Conservation (phyloP, 2,888 invertebrate genomes). For the Clitarchus hookeri region DNA sequence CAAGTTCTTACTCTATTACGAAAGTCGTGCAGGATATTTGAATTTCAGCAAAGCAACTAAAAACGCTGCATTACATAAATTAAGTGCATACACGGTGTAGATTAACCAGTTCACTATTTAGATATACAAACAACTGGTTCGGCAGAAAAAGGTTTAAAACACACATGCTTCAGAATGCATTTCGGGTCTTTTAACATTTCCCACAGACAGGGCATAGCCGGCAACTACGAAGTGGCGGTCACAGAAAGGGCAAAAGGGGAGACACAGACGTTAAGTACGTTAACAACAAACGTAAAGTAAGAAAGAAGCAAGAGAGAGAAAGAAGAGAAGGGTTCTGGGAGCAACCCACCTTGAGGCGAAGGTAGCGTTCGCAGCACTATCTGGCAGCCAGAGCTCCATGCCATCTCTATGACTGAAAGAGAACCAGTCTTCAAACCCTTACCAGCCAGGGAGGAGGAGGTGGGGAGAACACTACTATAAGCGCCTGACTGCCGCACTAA, state of each 20-base stretch:
- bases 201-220: not conserved
- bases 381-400: slow-evolving; percentile 57
- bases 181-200: not conserved
- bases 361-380: slow-evolving; percentile 58
- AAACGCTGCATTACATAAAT: not conserved
- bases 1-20: not conserved
- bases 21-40: not conserved
- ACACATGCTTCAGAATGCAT: slow-evolving; percentile 4
- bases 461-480: not conserved
- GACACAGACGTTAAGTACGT: not conserved
- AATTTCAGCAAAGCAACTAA: not conserved
- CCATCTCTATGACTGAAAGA: slow-evolving; percentile 59
- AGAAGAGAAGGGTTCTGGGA: slow-evolving; percentile 41
- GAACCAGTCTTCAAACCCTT: slow-evolving; percentile 49
- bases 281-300: not conserved
- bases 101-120: not conserved
- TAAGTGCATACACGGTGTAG: not conserved
- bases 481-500: slow-evolving; percentile 14
- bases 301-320: slow-evolving; percentile 12
- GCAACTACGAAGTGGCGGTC: not conserved
- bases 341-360: slow-evolving; percentile 61
- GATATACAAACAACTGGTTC: not conserved
- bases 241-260: not conserved
- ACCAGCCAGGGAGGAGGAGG: slow-evolving; percentile 28
- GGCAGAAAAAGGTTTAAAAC: not conserved